Evolutionary conservation across 2,113 vertebrate species (phyloP).

Genomic region (Varanus salvator): DNA sequence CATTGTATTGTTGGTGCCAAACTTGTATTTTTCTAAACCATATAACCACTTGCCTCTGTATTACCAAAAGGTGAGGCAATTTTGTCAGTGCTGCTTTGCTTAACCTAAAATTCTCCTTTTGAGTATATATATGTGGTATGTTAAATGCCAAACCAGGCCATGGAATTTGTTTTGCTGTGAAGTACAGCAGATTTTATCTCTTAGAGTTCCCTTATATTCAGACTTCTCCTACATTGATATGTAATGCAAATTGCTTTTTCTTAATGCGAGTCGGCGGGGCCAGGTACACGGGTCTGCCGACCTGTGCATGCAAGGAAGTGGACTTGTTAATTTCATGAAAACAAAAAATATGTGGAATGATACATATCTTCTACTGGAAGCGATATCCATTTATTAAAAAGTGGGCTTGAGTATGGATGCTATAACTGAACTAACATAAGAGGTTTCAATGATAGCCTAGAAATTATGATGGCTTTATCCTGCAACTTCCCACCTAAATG

Average conservation of each 20-base stretch:
- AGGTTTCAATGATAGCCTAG: neutral
- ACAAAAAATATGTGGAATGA: neutral
- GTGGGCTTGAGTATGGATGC: neutral
- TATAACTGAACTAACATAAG: neutral
- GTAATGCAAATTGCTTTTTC: neutral
- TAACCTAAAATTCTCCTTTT: neutral
- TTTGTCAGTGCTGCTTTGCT: conserved; percentile 20
- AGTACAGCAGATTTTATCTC: neutral
- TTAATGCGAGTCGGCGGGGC: neutral
- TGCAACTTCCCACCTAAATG: neutral
- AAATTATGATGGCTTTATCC: neutral
- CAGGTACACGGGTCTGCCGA: neutral
- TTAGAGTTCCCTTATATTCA: neutral
- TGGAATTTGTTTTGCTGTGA: neutral
- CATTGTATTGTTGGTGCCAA: conserved; percentile 63
- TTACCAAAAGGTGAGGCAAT: conserved; percentile 30
- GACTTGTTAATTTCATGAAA: neutral
- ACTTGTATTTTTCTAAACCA: conserved; percentile 18
- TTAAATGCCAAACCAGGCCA: neutral
- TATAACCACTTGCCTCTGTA: neutral
- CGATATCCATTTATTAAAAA: neutral
- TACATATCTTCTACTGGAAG: neutral
- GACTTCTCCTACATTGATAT: neutral
- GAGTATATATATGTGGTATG: neutral
- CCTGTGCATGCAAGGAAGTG: neutral